These are phyloP conservation scores for Platerodrilus igneus DNA, from an alignment of 2,888 invertebrate species.

Conservation along the genomic window DNA sequence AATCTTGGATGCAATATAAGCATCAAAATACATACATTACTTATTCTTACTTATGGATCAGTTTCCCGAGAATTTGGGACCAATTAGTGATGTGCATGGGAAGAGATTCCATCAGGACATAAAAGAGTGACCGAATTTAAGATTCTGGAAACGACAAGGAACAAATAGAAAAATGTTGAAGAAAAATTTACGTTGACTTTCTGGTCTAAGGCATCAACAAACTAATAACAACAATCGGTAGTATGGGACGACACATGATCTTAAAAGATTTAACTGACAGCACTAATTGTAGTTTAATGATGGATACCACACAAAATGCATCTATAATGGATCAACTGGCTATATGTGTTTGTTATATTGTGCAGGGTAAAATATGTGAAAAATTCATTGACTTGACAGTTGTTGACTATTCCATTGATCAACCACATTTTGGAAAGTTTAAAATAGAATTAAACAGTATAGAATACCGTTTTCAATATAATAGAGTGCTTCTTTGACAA, in stretches of 20 bases:
- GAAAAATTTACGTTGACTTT: neutral
- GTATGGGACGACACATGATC: too few relatives aligned
- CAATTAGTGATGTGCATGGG: too few relatives aligned
- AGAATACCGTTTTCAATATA: neutral
- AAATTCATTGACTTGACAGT: neutral
- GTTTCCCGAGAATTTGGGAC: too few relatives aligned
- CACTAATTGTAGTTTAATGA: neutral
- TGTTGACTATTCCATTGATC: neutral
- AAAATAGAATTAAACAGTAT: neutral
- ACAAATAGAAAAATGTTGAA: neutral
- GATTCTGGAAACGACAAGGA: too few relatives aligned
- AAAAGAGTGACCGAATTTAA: too few relatives aligned
- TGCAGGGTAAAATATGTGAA: neutral
- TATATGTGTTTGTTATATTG: constrained; percentile 1
- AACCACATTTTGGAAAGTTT: neutral
- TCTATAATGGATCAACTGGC: neutral
- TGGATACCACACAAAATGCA: constrained; percentile 1
- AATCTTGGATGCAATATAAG: too few relatives aligned
- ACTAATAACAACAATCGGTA: too few relatives aligned
- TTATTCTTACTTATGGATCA: too few relatives aligned
- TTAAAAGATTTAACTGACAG: neutral
- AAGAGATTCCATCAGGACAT: too few relatives aligned
- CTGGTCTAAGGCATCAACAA: constrained; percentile 2
- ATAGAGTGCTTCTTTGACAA: neutral
- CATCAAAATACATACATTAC: too few relatives aligned